A percentile compares a stretch with the other conserved stretches of the same genome.
Evolutionary conservation across 2,797 vertebrate species (phyloP).

Genomic region (Eutrigla gurnardus): DNA sequence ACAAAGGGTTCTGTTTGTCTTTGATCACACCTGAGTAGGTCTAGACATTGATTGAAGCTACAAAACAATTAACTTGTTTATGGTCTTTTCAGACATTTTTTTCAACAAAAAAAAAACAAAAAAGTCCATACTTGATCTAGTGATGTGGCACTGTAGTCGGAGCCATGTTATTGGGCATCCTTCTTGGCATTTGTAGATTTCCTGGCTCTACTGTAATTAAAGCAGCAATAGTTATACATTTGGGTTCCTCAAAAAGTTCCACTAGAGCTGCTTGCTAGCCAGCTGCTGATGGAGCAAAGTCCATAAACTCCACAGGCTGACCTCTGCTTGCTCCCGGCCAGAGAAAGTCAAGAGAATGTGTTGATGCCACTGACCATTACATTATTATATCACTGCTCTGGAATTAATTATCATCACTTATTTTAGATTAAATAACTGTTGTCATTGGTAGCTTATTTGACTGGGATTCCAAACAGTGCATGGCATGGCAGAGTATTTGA

Average conservation of each 20-base stretch:
- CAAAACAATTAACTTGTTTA: constrained; percentile 18
- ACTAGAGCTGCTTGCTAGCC: constrained; percentile 10
- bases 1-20: constrained; percentile 48
- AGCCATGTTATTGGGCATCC: not conserved
- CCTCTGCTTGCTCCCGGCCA: constrained; percentile 16
- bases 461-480: constrained; percentile 5
- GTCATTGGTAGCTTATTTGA: constrained; percentile 11
- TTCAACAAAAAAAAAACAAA: not conserved
- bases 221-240: not conserved
- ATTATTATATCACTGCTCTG: constrained; percentile 31
- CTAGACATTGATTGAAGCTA: constrained; percentile 33
- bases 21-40: constrained; percentile 66
- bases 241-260: not conserved
- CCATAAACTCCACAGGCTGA: constrained; percentile 38
- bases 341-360: constrained; percentile 45
- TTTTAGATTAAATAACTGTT: constrained; percentile 31
- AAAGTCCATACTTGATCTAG: rapidly evolving
- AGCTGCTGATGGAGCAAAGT: constrained; percentile 18
- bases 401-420: constrained; percentile 29
- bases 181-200: constrained; percentile 9
- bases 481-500: constrained; percentile 8
- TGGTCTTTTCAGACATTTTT: constrained; percentile 7
- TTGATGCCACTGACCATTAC: constrained; percentile 30
- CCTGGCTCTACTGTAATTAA: not conserved
- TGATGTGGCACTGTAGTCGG: not conserved